Conservation (phyloP, 2,113 vertebrate species). For the Hippocampus guttulatus region DNA sequence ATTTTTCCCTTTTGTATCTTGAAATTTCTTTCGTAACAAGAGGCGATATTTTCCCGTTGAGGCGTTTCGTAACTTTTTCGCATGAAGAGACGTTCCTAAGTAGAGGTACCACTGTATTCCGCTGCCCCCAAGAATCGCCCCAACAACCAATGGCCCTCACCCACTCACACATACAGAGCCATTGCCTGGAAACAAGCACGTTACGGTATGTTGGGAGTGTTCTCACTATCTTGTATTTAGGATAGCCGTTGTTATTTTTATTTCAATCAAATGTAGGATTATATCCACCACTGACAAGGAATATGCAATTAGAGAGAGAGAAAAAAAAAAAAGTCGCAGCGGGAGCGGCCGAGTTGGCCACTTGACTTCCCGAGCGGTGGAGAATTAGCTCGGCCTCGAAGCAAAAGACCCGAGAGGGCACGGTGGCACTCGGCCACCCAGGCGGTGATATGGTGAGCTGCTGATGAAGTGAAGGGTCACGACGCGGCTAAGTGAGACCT, state of each 20-base stretch:
- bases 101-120: neutral
- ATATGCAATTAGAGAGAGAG: neutral
- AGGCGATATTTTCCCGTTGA: no score
- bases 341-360: neutral
- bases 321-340: neutral
- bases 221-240: neutral
- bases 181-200: neutral
- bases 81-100: no score
- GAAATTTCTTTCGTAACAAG: no score
- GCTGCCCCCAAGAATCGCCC: neutral
- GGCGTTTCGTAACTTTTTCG: no score
- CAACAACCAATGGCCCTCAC: neutral
- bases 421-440: conserved; percentile 42
- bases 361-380: neutral
- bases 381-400: neutral
- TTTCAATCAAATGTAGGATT: neutral
- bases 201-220: neutral
- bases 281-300: neutral
- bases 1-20: no score
- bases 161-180: neutral
- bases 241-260: neutral
- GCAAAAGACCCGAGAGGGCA: conserved; percentile 10
- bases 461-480: conserved; percentile 57
- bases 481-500: conserved; percentile 64
- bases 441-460: conserved; percentile 36